Evolutionary conservation across 2,888 invertebrate genomes (phyloP), one percentile per base, ranked within the genome.

Genomic region (Leptinotarsa haldemani): DNA sequence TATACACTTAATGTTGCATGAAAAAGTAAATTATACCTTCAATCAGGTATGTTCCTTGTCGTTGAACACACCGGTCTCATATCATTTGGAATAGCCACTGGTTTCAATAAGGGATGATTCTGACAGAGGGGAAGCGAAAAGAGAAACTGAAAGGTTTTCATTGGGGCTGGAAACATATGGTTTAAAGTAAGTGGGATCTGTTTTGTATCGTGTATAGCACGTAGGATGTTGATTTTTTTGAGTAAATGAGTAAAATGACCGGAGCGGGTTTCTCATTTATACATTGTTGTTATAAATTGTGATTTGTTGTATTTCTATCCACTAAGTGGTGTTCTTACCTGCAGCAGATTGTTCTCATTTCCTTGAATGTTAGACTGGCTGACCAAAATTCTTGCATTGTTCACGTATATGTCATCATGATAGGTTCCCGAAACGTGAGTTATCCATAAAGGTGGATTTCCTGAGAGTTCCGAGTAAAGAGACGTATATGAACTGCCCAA

Each of bases 361-460:
- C 93, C 90, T 80, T 91, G 90, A 83, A 91, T 91, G 84, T 92
- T 90, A 25, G 94, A 94, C 74, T 92, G 90, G 65, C 91, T 90
- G 74, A 91, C 90, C 80, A 94, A 89, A 69, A 97, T 91, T 84
- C 92, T 92, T 2, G 96, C 97, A 86, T 97, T 96, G 88, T 97
- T 97, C 76, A 97, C 93, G 88, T 91, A 97, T 82, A 95, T 91
- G 80, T 95, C 94, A 74, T 93, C 91, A 81, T 92, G 92, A 86
- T 90, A 90, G 4, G 86, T 83, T 65, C 90, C 90, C 16, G 90
- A 89, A 74, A 90, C 91, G 78, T 92, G 90, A 68, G 95, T 95
- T 76, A 96, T 92, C 93, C 95, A 96, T 69, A 96, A 88, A 1
- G 95, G 95, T 0, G 95, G 95, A 88, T 94, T 95, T 20, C 95